Evolutionary conservation across 1,140 invertebrate species (phyloP), one percentile per base, ranked within the genome.

Genomic region (Lasioglossum albipes): DNA sequence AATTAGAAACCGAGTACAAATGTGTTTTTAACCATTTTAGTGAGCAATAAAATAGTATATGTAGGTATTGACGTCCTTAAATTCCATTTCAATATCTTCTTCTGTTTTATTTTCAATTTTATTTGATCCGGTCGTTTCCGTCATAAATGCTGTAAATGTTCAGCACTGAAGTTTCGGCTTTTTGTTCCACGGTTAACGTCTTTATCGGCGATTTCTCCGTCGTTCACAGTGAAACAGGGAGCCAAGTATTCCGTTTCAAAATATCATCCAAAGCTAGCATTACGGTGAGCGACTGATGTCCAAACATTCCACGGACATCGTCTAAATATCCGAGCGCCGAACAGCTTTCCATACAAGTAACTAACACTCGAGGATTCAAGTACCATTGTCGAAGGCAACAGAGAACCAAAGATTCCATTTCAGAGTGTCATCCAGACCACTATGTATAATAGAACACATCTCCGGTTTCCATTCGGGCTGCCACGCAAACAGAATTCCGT

Each of bases 381-480:
- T 59, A 59, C 57, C 57, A 59, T 59, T 59, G 57, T 59, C 20
- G n/a, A 7, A 20, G 57, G 57, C 9, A 59, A 59, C 57, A 59
- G 57, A 59, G 57, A 59, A 59, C 57, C 57, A 59, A 59, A 59
- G 57, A 59, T n/a, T 59, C 57, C 57, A n/a, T 59, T n/a, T 59
- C n/a, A n/a, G n/a, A 59, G 57, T 59, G 57, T 59, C 57, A 59
- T 59, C 57, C 57, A 59, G 7, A n/a, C n/a, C 20, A n/a, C 57
- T 59, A 49, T 12, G 45, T 49, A 7, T 6, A n/a, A 6, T 7
- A 7, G 57, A n/a, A 59, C 36, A 36, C 3, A 36, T n/a, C 57
- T 59, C 52, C 13, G 57, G n/a, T 59, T 59, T 59, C 57, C 57
- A 22, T 59, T 59, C 57, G 20, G 20, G 7, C 7, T 9, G n/a